Conservation (phyloP, 2,113 vertebrate species). For the Entomyzon cyanotis region DNA sequence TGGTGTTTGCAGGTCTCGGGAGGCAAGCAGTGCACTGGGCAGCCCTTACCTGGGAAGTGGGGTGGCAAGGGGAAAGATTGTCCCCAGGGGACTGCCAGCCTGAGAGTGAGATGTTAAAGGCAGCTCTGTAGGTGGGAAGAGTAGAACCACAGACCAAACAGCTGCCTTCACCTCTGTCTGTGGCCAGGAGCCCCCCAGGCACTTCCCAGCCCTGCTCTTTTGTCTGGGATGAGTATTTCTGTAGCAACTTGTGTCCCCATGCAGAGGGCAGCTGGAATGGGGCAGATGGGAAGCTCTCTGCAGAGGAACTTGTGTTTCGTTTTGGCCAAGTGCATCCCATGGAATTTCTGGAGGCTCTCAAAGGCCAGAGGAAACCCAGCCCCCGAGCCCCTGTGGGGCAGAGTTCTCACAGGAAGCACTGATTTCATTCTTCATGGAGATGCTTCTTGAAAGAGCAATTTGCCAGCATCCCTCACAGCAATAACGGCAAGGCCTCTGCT, state of each 20-base stretch:
- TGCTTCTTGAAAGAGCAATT: slow-evolving; percentile 56
- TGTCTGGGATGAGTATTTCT: neutral
- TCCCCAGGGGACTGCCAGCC: neutral
- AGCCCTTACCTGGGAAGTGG: rapidly evolving
- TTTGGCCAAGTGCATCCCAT: rapidly evolving
- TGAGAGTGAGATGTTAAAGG: neutral
- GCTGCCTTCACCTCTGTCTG: neutral
- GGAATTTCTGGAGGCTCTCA: neutral
- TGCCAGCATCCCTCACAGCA: slow-evolving; percentile 53
- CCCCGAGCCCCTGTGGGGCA: neutral
- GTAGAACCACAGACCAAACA: neutral
- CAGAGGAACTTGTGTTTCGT: neutral
- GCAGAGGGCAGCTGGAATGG: neutral
- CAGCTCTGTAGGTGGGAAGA: neutral
- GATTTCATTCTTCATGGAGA: slow-evolving; percentile 48
- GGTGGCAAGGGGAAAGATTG: neutral
- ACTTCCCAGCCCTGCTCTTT: rapidly evolving
- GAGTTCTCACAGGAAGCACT: neutral
- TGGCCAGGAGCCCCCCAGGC: neutral
- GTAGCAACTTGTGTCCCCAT: rapidly evolving
- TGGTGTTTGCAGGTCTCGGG: neutral
- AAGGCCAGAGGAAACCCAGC: neutral
- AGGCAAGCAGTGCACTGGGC: neutral
- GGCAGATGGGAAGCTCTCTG: neutral
- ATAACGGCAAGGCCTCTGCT: slow-evolving; percentile 33